Conservation (phyloP, 1,140 invertebrate genomes). For the Doryteuthis pealeii region DNA sequence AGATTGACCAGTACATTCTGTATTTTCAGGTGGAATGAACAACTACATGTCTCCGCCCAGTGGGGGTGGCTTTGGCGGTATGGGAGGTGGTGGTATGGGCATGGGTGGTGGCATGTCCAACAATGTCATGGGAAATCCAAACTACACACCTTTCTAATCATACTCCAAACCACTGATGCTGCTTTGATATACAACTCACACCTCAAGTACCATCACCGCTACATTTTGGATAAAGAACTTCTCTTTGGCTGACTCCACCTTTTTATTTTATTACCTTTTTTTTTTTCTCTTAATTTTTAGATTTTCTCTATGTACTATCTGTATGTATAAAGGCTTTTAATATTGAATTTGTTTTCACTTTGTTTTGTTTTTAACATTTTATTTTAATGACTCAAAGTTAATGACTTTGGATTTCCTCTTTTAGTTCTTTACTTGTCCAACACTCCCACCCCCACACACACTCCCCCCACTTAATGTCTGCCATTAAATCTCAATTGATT, state of each 20-base stretch:
- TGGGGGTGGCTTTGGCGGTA: slow-evolving; percentile 10
- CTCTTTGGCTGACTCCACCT: no score
- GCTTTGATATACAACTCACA: not conserved
- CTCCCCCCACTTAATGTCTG: no score
- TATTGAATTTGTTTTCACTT: not conserved
- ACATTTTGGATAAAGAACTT: not conserved
- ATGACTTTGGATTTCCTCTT: no score
- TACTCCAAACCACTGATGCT: not conserved
- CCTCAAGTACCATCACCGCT: not conserved
- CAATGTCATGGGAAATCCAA: slow-evolving; percentile 40
- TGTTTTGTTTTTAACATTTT: no score
- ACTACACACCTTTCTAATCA: slow-evolving; percentile 47
- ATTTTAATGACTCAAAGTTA: no score
- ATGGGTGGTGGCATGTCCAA: slow-evolving; percentile 26
- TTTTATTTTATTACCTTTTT: no score
- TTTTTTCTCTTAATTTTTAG: not conserved
- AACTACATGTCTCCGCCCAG: slow-evolving; percentile 1
- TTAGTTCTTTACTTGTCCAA: no score
- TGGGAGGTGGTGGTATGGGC: slow-evolving; percentile 17
- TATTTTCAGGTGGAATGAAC: slow-evolving; percentile 15
- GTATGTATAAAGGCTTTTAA: slow-evolving; percentile 7
- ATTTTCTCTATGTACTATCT: not conserved
- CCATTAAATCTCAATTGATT: no score
- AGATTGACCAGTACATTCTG: no score
- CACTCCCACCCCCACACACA: no score